phyloP scores from a whole-genome alignment of 2,797 vertebrate species.

The Sparidentex hasta region DNA sequence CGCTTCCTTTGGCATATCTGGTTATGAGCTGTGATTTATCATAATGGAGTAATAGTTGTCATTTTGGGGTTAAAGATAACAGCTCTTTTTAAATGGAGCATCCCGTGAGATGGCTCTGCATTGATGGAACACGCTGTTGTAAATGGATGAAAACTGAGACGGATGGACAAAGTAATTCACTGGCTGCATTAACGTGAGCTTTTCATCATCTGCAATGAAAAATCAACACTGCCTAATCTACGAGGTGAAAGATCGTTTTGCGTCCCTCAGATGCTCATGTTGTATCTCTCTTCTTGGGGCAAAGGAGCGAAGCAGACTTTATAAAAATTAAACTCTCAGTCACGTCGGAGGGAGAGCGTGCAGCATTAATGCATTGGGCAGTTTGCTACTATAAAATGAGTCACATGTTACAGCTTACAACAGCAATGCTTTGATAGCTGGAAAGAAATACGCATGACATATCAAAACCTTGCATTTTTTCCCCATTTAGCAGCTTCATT shows the following conservation, averaged over 20 bases:
- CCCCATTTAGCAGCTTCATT: constrained; percentile 29
- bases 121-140: constrained; percentile 70
- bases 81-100: constrained; percentile 74
- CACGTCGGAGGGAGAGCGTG: background rate
- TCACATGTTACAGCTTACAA: background rate
- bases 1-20: constrained; percentile 77
- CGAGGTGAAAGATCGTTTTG: constrained; percentile 52
- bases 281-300: constrained; percentile 23
- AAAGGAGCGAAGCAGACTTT: constrained; percentile 33
- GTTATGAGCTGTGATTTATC: constrained; percentile 81
- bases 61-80: constrained; percentile 80
- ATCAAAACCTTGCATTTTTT: constrained; percentile 18
- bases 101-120: constrained; percentile 65
- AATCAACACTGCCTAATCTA: constrained; percentile 72
- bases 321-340: constrained; percentile 12
- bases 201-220: constrained; percentile 79
- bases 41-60: constrained; percentile 76
- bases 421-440: constrained; percentile 25
- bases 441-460: constrained; percentile 28
- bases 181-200: constrained; percentile 63
- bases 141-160: constrained; percentile 75
- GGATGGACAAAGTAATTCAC: constrained; percentile 71
- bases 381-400: constrained; percentile 22
- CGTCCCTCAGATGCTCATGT: constrained; percentile 34
- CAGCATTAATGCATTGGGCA: constrained; percentile 10